These are phyloP conservation scores for Gymnoscelis rufifasciata DNA, from an alignment of 2,888 invertebrate species.

Conservation along the genomic window DNA sequence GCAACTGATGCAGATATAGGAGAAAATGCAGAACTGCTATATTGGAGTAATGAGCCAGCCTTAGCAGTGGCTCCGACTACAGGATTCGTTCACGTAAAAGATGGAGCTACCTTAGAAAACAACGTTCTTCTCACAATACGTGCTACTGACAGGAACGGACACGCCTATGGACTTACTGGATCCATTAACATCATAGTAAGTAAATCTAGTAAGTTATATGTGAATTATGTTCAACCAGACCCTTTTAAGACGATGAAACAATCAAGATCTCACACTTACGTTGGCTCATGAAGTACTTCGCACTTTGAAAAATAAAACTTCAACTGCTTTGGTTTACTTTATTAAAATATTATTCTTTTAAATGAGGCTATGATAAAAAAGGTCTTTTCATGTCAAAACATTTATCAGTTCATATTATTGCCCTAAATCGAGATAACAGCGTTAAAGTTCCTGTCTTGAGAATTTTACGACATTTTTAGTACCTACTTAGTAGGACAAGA, in stretches of 20 bases:
- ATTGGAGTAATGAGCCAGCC: constrained; percentile 56
- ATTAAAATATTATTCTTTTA: no score
- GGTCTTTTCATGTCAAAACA: no score
- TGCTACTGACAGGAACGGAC: constrained; percentile 66
- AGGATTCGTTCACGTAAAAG: constrained; percentile 78
- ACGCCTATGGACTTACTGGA: constrained; percentile 47
- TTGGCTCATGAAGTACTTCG: no score
- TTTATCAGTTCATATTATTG: no score
- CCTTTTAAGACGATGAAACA: no score
- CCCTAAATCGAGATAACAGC: no score
- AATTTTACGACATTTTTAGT: background rate
- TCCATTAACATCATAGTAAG: constrained; percentile 59
- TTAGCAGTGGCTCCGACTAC: constrained; percentile 77
- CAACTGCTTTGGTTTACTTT: no score
- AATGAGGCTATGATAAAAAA: no score
- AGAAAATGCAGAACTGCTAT: constrained; percentile 68
- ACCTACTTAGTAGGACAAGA: background rate
- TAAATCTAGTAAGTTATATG: no score
- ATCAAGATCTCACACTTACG: no score
- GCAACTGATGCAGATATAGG: constrained; percentile 80
- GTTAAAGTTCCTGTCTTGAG: background rate
- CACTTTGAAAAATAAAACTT: no score
- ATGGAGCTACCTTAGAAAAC: constrained; percentile 52
- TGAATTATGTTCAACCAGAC: no score
- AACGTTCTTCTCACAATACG: constrained; percentile 47